A percentile compares a stretch with the other conserved stretches of the same genome.
These are phyloP conservation scores for Sceloporus tristichus DNA, from an alignment of 2,113 vertebrate genomes.

Conservation along the genomic window DNA sequence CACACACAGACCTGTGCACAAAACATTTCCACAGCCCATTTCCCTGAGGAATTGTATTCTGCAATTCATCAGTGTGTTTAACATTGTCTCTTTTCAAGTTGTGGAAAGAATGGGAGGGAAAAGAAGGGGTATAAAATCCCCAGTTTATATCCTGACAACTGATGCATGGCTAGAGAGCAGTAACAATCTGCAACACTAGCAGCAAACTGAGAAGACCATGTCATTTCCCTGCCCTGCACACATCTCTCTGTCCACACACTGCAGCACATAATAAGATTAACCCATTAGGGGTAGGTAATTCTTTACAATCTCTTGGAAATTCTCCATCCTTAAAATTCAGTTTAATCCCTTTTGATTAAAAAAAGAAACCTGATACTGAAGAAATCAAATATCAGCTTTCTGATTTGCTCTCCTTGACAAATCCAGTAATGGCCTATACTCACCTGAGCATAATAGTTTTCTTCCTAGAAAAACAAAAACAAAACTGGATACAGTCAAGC, in stretches of 20 bases:
- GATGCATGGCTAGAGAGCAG: background rate
- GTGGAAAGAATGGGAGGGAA: background rate
- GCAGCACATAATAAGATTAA: background rate
- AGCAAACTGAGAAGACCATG: background rate
- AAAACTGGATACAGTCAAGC: too few species aligned
- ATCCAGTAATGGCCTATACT: background rate
- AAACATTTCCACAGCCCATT: background rate
- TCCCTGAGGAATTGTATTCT: background rate
- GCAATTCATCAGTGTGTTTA: background rate
- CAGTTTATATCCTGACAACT: background rate
- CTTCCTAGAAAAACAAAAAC: background rate
- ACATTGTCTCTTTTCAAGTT: background rate
- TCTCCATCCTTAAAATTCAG: background rate
- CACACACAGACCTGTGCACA: background rate
- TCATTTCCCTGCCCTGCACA: background rate
- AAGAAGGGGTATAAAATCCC: background rate
- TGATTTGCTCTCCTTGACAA: background rate
- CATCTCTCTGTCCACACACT: background rate
- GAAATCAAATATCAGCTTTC: background rate
- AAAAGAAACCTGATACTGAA: background rate
- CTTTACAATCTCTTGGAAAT: background rate
- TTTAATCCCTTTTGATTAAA: background rate
- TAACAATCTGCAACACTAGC: background rate
- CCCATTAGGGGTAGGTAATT: background rate
- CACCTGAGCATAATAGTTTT: background rate